Percentiles rank a stretch among this genome's conserved stretches.
These are phyloP conservation scores for Egretta garzetta DNA, from an alignment of 2,113 vertebrate species.

Conservation along the genomic window DNA sequence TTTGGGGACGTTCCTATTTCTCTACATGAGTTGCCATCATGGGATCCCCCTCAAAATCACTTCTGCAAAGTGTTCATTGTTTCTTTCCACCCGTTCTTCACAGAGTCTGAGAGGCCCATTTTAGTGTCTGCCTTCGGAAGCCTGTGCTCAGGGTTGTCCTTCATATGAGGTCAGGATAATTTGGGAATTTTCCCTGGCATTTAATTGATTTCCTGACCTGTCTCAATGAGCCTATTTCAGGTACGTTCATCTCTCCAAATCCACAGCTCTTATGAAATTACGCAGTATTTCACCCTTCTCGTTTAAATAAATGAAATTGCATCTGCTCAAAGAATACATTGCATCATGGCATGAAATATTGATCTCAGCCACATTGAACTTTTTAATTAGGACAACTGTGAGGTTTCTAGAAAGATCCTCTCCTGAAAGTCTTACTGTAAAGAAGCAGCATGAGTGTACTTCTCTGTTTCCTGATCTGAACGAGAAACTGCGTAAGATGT, in stretches of 20 bases:
- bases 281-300: background rate
- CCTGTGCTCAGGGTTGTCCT: background rate
- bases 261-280: background rate
- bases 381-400: background rate
- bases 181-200: background rate
- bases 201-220: background rate
- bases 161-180: background rate
- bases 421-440: background rate
- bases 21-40: fast-evolving
- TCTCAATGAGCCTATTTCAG: conserved; percentile 5
- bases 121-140: background rate
- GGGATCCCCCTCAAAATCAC: background rate
- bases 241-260: background rate
- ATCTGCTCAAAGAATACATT: conserved; percentile 19
- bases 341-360: background rate
- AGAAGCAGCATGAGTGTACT: background rate
- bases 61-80: background rate
- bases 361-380: background rate
- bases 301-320: background rate
- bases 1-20: fast-evolving
- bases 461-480: background rate
- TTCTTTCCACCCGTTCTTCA: background rate
- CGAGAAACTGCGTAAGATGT: background rate
- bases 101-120: background rate
- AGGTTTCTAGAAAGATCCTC: background rate